Percentiles rank a stretch among this genome's conserved stretches.
Conservation (phyloP, 2,113 vertebrate genomes). For the Malurus elegans region DNA sequence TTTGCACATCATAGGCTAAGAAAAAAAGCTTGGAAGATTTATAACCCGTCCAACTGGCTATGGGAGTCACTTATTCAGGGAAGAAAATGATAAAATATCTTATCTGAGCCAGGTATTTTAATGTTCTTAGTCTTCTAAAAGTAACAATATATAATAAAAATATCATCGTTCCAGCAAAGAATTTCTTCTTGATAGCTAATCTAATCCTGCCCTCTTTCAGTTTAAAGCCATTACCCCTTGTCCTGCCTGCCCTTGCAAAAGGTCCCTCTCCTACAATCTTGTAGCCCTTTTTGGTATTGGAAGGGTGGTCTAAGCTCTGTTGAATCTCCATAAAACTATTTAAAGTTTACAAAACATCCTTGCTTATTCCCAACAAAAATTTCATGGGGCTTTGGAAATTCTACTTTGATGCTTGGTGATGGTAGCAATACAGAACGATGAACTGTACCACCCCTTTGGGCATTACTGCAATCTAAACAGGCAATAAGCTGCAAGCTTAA, state of each 20-base stretch:
- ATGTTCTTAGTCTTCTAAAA: neutral
- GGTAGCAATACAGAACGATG: neutral
- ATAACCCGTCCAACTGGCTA: neutral
- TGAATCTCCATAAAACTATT: neutral
- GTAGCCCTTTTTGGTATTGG: neutral
- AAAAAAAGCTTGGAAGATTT: neutral
- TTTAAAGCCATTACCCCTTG: neutral
- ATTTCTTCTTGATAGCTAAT: neutral
- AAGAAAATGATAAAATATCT: neutral
- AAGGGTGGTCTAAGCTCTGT: neutral
- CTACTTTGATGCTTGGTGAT: neutral
- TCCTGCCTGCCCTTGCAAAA: neutral
- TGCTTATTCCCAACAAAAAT: neutral
- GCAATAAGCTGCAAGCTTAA: slow-evolving; percentile 51
- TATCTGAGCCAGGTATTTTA: neutral
- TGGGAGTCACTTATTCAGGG: neutral
- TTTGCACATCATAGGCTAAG: neutral
- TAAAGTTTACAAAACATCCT: neutral
- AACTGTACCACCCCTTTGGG: neutral
- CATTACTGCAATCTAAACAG: neutral
- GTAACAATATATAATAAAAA: neutral
- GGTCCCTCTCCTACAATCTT: neutral
- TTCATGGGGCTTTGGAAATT: neutral
- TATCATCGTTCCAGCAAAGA: neutral
- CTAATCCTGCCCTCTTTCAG: neutral